Evolutionary conservation across 2,888 invertebrate genomes (phyloP), one percentile per base, ranked within the genome.

Genomic region (Archaeoteleia sp.): DNA sequence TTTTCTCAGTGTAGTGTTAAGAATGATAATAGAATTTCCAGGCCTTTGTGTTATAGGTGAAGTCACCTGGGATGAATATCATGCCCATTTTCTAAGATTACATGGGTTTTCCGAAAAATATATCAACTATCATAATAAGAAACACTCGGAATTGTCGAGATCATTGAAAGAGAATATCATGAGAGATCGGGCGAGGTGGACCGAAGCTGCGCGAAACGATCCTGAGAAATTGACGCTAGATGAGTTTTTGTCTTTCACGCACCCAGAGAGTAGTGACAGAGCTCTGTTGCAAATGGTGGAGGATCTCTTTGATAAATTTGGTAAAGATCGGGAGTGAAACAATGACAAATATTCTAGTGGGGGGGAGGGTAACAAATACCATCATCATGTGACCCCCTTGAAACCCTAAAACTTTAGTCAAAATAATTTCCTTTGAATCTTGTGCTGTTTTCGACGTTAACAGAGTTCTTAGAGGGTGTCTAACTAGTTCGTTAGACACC

Each of bases 21-120:
- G n/a, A n/a, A n/a, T n/a, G n/a, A n/a, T n/a, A n/a, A n/a, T n/a
- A n/a, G n/a, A n/a, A n/a, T 5, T 23, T 3, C 23, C 23, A 7
- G 3, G 7, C 4, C 15, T 23, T 7, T 14, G 6, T 29, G 23
- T 66, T 72, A 32, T 74, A 90, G 90, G 90, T 7, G 88, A 90
- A 40, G 88, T 95, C 29, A 90, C 91, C 0, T 95, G 94, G 94
- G 90, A 91, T 61, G 94, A 95, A 80, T 95, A 94, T 78, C 92
- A 93, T 80, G 87, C 89, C 0, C 91, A 91, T 81, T 94, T 93
- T 80, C 82, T 94, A 42, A 87, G 90, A 61, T 90, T 91, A 23
- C 89, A 91, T 68, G 92, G 93, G 12, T 88, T 92, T 63, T 88
- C 89, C 14, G 87, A 89, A 60, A 88, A 89, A 29, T 91, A 91